phyloP scores from a whole-genome alignment of 2,888 invertebrate species.

The Agonopterix arenella region DNA sequence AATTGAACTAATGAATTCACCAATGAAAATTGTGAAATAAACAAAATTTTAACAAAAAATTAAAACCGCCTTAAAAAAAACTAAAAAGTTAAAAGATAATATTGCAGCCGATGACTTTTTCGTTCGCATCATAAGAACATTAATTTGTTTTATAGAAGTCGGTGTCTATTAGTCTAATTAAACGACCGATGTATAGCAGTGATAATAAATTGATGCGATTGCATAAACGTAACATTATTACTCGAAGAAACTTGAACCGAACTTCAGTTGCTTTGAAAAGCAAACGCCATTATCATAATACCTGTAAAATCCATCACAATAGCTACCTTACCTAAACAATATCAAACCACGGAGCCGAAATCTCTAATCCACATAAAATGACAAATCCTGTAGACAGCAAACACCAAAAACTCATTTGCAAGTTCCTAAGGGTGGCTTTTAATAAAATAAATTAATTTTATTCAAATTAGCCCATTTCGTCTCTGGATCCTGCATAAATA shows the following conservation, averaged over 20 bases:
- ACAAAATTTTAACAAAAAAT: no score
- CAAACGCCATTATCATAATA: background rate
- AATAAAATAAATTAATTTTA: conserved; percentile 43
- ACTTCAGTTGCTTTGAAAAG: background rate
- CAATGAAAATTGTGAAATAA: no score
- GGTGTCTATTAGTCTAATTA: no score
- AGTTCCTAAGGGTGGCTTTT: conserved; percentile 20
- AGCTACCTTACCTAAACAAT: conserved; percentile 5
- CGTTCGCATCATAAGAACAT: no score
- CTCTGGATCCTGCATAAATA: conserved; percentile 32
- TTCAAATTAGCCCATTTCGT: conserved; percentile 33
- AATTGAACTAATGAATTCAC: no score
- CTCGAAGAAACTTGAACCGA: background rate
- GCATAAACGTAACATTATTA: background rate
- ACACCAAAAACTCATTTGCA: conserved; percentile 21
- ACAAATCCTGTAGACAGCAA: conserved; percentile 4
- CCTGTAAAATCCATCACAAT: background rate
- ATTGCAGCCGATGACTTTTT: no score
- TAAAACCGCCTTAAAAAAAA: no score
- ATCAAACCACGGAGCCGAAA: background rate
- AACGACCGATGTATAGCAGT: no score
- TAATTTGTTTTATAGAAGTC: no score
- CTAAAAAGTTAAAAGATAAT: no score
- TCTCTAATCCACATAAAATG: no score
- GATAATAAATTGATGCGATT: background rate